These are phyloP conservation scores for Drosophila quadrilineata DNA, from an alignment of 1,140 invertebrate genomes.

Conservation along the genomic window DNA sequence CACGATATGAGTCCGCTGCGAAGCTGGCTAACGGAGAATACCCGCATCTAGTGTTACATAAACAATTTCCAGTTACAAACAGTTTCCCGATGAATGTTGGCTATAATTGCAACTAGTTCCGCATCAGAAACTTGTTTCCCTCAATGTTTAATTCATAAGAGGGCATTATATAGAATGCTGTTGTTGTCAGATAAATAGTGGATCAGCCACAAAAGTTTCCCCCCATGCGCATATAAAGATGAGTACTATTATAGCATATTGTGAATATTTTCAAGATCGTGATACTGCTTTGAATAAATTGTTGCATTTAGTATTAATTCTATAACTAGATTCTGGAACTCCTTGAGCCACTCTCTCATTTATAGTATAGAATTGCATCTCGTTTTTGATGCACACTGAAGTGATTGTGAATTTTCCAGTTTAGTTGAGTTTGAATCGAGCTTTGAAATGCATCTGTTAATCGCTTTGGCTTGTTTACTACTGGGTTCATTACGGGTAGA, in stretches of 20 bases:
- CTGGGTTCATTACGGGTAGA: not conserved
- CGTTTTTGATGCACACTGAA: not conserved
- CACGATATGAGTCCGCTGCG: constrained; percentile 47
- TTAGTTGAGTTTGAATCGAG: constrained; percentile 41
- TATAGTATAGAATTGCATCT: not conserved
- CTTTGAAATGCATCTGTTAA: constrained; percentile 39
- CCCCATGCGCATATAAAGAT: too few species aligned
- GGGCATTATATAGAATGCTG: not conserved
- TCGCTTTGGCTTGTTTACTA: constrained; percentile 20
- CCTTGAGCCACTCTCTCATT: not conserved
- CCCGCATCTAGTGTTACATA: not conserved
- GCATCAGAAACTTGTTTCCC: constrained; percentile 44
- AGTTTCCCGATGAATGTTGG: not conserved
- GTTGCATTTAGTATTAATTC: too few species aligned
- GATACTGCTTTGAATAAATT: too few species aligned
- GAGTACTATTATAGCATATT: not conserved
- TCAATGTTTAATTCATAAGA: constrained; percentile 13
- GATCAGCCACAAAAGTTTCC: not conserved
- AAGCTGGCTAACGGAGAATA: constrained; percentile 42
- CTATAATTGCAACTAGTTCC: constrained; percentile 13
- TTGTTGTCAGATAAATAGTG: not conserved
- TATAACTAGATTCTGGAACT: too few species aligned
- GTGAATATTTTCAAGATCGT: not conserved
- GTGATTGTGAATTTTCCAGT: constrained; percentile 2
- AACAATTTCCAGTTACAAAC: constrained; percentile 8